Percentiles rank a stretch among this genome's conserved stretches.
Evolutionary conservation across 2,888 invertebrate species (phyloP).

Genomic region (Eudasyphora cyanicolor): DNA sequence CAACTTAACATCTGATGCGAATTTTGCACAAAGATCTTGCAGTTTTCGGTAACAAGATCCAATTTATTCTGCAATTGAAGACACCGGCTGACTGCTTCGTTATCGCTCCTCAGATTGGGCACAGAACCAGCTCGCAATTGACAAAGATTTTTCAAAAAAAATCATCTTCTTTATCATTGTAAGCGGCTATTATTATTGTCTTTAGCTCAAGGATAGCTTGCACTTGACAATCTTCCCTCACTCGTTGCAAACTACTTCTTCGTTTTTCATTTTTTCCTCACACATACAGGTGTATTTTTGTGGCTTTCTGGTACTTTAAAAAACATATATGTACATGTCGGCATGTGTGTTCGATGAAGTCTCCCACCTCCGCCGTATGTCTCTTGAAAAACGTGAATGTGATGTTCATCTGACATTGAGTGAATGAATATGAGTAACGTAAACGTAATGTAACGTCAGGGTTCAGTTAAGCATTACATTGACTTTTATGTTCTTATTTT

Average conservation of each 20-base stretch:
- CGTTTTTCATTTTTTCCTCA: not conserved
- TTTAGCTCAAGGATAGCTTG: not conserved
- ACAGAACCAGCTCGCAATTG: too few relatives aligned
- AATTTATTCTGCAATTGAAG: too few relatives aligned
- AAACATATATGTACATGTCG: not conserved
- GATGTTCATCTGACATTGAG: not conserved
- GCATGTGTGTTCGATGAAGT: not conserved
- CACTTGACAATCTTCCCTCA: not conserved
- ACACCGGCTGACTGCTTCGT: too few relatives aligned
- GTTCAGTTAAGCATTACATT: conserved; percentile 21
- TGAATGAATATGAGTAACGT: conserved; percentile 26
- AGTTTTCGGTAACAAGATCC: too few relatives aligned
- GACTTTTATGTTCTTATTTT: not conserved
- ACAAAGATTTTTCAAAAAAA: too few relatives aligned
- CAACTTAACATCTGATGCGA: too few relatives aligned
- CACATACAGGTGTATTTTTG: conserved; percentile 8
- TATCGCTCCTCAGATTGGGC: too few relatives aligned
- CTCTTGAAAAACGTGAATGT: not conserved
- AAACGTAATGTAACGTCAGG: not conserved
- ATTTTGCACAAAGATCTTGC: too few relatives aligned
- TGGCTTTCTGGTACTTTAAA: not conserved
- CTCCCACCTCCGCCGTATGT: too few relatives aligned
- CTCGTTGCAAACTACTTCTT: not conserved
- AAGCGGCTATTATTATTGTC: too few relatives aligned
- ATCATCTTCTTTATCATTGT: too few relatives aligned